Evolutionary conservation across 2,113 vertebrate genomes (phyloP).

Genomic region (Eira barbara): DNA sequence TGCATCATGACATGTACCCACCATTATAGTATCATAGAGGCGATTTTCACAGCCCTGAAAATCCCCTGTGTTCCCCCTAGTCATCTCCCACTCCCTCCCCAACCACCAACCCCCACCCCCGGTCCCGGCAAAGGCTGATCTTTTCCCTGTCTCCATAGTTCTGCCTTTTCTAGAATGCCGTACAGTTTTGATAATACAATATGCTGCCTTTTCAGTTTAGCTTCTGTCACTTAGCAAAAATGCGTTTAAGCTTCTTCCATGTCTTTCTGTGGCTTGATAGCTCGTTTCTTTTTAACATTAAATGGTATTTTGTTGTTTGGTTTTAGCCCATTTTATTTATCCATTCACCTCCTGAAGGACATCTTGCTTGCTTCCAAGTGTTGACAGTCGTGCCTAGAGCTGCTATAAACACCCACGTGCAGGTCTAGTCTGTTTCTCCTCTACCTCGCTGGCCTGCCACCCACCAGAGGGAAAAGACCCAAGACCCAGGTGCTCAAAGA

Average conservation of each 20-base stretch:
- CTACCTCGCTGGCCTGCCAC: background rate
- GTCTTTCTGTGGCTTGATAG: background rate
- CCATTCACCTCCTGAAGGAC: background rate
- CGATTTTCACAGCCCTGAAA: background rate
- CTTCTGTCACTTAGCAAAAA: background rate
- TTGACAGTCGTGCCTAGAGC: background rate
- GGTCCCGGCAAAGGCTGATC: background rate
- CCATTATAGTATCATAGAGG: background rate
- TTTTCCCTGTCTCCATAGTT: background rate
- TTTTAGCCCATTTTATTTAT: background rate
- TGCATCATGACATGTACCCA: no score
- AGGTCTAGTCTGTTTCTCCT: background rate
- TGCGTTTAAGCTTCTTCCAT: fast-evolving
- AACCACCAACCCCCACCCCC: no score
- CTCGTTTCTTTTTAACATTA: background rate
- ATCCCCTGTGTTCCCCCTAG: background rate
- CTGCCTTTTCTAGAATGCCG: background rate
- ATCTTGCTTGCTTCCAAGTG: background rate
- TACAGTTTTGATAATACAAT: background rate
- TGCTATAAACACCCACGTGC: background rate
- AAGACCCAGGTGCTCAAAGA: background rate
- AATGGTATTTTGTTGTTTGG: background rate
- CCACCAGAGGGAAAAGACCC: background rate
- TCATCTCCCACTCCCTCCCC: background rate
- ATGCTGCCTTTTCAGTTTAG: background rate